Base-by-base conservation (phyloP, 2,113 vertebrate genomes). In the Orientallactaga bullata region DNA sequence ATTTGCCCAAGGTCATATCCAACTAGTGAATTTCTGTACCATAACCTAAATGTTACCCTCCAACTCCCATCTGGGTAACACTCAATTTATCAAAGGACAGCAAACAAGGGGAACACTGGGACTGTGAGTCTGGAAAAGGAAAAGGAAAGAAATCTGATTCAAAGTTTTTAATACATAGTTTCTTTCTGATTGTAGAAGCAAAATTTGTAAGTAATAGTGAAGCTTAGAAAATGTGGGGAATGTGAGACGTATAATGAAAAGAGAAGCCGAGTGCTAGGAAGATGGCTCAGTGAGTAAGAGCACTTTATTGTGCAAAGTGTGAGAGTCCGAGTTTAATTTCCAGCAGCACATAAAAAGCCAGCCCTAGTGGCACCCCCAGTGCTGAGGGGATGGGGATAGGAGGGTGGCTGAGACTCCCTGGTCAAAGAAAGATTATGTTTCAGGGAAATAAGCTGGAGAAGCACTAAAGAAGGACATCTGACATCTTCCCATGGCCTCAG, bases 201-300 rank as follows among this genome's bases (percentile, higher is more conserved):
- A 79, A 72, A 73, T 93, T 91, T 61, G 3, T 26, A 37, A 85
- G 76, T n/a, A 90, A 39, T 55, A n/a, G 18, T 26, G 42, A 94
- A 65, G 47, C 81, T 89, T 79, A 83, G 15, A 92, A 91, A 92
- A 92, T 79, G 51, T 71, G 66, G 7, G 7, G 63, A 32, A 76
- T 63, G 21, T 26, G 3, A 5, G 71, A 55, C 28, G 4, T 5
- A 39, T 20, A 73, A 23, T 37, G 42, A 42, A 47, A 20, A 2
- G 68, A 84, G 63, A 69, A 74, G 15, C 7, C 15, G 15, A 11
- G 55, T 55, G 55, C 55, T 16, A 16, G 55, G 55, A 55, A 55
- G 55, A 55, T 55, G 55, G 55, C 15, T 55, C 7, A 55, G 55
- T 55, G 55, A 55, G 55, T 55, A 55, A 55, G 55, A 55, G 55